Base-by-base conservation (phyloP, 2,888 invertebrate genomes). In the Stenurella melanura region DNA sequence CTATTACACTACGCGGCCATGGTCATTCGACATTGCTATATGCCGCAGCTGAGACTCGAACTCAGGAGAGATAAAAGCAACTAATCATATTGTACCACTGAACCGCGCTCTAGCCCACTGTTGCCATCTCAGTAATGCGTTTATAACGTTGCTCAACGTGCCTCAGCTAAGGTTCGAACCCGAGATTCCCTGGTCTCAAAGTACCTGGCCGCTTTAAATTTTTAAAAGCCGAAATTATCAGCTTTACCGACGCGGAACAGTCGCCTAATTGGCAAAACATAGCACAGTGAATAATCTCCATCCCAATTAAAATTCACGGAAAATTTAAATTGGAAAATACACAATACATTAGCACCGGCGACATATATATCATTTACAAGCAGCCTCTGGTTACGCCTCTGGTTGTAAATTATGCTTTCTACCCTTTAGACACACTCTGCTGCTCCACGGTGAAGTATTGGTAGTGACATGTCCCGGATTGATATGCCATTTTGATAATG, bases 401-500 rank as follows among this genome's bases (percentile, higher is more conserved):
- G 72, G 54, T 17, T 63, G 72, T 63, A 63, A 54, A 72, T 61
- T 17, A 72, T 34, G 30, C 54, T 19, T 61, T 50, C 38, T n/a
- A 60, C 42, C 15, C 70, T 60, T 18, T 21, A 60, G 58, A 60
- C 70, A 21, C 70, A 70, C 60, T 60, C 63, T 60, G n/a, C 12
- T 63, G 26, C 17, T 54, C 26, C n/a, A 54, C 26, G 26, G 30
- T 26, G 34, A 63, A 26, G 72, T 72, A 63, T 72, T 72, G 63
- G 30, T 72, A 50, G 72, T 72, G 72, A 72, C 72, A 30, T 30
- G 63, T 63, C 54, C 54, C 18, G 60, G 70, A 70, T 60, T 70
- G 70, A 70, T 70, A 61, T 70, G 60, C 70, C 70, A 21, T 70
- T 70, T 42, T 42, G 70, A 70, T 60, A 70, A 42, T 60, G 42